phyloP scores from a whole-genome alignment of 2,113 vertebrate species.

The Microcebus murinus region DNA sequence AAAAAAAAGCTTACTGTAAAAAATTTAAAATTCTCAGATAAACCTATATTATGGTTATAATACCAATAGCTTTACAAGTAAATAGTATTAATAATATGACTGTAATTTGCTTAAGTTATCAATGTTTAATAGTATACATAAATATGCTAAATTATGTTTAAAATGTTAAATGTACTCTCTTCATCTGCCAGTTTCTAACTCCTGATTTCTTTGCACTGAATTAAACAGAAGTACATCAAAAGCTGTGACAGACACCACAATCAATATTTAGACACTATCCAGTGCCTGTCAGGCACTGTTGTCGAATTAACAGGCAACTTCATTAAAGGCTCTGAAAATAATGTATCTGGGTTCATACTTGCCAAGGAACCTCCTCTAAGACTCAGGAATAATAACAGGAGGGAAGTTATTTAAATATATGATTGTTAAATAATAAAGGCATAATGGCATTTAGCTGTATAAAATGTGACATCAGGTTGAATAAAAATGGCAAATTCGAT shows the following conservation, averaged over 20 bases:
- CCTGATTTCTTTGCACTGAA: conserved; percentile 51
- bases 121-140: neutral
- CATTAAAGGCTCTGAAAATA: conserved; percentile 64
- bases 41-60: neutral
- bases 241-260: conserved; percentile 32
- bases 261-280: conserved; percentile 55
- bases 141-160: conserved; percentile 17
- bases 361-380: neutral
- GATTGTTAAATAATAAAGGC: conserved; percentile 46
- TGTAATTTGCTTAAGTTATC: neutral
- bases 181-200: conserved; percentile 39
- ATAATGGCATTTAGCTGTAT: conserved; percentile 43
- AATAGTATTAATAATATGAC: neutral
- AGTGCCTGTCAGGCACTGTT: conserved; percentile 9
- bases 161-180: conserved; percentile 40
- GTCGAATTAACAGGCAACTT: conserved; percentile 61
- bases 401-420: neutral
- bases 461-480: neutral
- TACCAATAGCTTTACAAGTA: neutral
- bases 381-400: conserved; percentile 19
- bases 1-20: neutral
- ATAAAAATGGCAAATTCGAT: conserved; percentile 52
- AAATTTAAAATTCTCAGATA: neutral
- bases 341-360: conserved; percentile 27
- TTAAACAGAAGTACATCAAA: conserved; percentile 23